Percentiles rank a stretch among this genome's conserved stretches.
These are phyloP conservation scores for Fistularia commersonii DNA, from an alignment of 2,797 vertebrate species.

Conservation along the genomic window DNA sequence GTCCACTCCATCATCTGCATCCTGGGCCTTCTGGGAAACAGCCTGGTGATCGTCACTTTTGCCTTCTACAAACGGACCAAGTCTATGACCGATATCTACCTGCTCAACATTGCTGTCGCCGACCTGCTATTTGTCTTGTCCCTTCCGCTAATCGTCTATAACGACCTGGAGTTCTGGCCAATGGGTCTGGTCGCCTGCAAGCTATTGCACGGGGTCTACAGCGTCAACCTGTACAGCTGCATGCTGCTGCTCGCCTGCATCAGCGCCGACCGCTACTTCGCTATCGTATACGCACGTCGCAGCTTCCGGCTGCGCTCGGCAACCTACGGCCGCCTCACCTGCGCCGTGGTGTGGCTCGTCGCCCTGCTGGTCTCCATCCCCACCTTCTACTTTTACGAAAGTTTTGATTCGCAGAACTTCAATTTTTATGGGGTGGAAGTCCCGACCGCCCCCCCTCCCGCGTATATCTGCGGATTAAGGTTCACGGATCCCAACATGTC, in stretches of 20 bases:
- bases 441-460: constrained; percentile 62
- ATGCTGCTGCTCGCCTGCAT: constrained; percentile 90
- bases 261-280: constrained; percentile 84
- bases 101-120: constrained; percentile 85
- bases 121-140: constrained; percentile 86
- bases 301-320: constrained; percentile 81
- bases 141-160: constrained; percentile 82
- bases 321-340: constrained; percentile 70
- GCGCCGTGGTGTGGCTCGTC: constrained; percentile 73
- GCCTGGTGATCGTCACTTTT: constrained; percentile 87
- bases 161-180: constrained; percentile 79
- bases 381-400: constrained; percentile 75
- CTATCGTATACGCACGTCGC: constrained; percentile 86
- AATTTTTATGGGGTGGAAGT: rapidly evolving
- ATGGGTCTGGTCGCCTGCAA: constrained; percentile 80
- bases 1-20: constrained; percentile 80
- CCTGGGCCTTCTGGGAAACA: constrained; percentile 84
- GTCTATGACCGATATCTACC: constrained; percentile 90
- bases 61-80: constrained; percentile 83
- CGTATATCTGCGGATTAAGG: constrained; percentile 63
- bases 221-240: constrained; percentile 88
- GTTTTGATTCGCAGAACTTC: constrained; percentile 12
- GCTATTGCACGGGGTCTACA: constrained; percentile 78
- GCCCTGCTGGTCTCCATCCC: constrained; percentile 78
- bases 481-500: constrained; percentile 71